These are phyloP conservation scores for Plagodis pulveraria DNA, from an alignment of 2,888 invertebrate genomes.

Conservation along the genomic window DNA sequence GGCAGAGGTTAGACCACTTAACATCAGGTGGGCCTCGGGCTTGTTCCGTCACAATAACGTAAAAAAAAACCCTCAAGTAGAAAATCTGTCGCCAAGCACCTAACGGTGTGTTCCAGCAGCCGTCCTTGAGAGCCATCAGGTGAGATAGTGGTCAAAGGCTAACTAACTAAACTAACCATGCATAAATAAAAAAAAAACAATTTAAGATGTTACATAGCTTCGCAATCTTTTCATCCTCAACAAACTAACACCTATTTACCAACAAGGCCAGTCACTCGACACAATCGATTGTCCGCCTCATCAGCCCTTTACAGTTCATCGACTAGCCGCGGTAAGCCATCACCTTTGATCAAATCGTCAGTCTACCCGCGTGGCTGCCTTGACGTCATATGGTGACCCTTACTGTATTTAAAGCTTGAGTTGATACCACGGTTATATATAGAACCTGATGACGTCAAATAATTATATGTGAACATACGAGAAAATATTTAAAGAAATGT, in stretches of 20 bases:
- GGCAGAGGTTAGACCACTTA: too few species aligned
- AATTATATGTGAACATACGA: not conserved
- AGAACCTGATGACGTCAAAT: constrained; percentile 21
- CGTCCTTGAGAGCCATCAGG: too few species aligned
- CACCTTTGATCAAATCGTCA: constrained; percentile 35
- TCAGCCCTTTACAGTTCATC: constrained; percentile 28
- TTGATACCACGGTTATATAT: constrained; percentile 18
- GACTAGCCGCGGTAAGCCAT: constrained; percentile 26
- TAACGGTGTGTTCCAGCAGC: too few species aligned
- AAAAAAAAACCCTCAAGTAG: too few species aligned
- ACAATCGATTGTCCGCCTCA: constrained; percentile 27
- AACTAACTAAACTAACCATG: too few species aligned
- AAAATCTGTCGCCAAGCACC: too few species aligned
- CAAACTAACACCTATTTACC: constrained; percentile 10
- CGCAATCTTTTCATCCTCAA: not conserved
- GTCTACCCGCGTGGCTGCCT: constrained; percentile 25
- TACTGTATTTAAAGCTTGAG: constrained; percentile 24
- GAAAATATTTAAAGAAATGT: too few species aligned
- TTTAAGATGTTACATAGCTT: too few species aligned
- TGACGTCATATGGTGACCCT: constrained; percentile 36
- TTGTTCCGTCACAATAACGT: too few species aligned
- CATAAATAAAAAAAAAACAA: too few species aligned
- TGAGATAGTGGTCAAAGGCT: too few species aligned
- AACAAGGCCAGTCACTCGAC: constrained; percentile 11
- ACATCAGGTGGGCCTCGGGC: too few species aligned